These are phyloP conservation scores for Eurytoma adleriae DNA, from an alignment of 2,888 invertebrate species.

Conservation along the genomic window DNA sequence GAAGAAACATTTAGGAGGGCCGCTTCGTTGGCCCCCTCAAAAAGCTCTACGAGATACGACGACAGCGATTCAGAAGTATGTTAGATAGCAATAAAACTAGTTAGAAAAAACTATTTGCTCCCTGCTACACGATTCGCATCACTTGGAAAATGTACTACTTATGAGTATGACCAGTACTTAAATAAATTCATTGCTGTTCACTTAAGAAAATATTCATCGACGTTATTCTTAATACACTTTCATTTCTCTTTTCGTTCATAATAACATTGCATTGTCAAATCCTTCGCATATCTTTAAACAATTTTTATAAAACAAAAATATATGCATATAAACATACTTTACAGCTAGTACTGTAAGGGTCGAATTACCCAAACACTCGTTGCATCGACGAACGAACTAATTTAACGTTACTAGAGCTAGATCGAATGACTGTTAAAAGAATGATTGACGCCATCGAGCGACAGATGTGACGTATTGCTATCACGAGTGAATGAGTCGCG, in stretches of 20 bases:
- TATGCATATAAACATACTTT: too few relatives aligned
- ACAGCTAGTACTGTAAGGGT: too few relatives aligned
- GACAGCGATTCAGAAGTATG: conserved; percentile 73
- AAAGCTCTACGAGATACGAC: conserved; percentile 68
- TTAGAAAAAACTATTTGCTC: conserved; percentile 1
- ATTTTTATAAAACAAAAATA: neutral
- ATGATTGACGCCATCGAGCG: neutral
- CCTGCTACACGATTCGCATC: conserved; percentile 18
- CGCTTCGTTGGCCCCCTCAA: conserved; percentile 63
- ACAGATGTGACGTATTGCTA: conserved; percentile 10
- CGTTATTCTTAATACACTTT: neutral
- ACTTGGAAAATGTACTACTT: conserved; percentile 37
- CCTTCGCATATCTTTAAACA: neutral
- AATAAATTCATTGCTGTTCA: conserved; percentile 47
- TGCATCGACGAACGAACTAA: too few relatives aligned
- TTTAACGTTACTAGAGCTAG: too few relatives aligned
- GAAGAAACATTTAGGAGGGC: conserved; percentile 63
- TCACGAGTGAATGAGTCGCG: conserved; percentile 5
- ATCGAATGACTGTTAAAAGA: too few relatives aligned
- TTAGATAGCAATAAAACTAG: conserved; percentile 21
- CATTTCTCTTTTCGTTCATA: conserved; percentile 2
- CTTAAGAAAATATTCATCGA: neutral
- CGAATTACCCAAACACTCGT: too few relatives aligned
- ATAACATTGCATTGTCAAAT: neutral
- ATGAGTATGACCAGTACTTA: conserved; percentile 29